A percentile compares a stretch with the other conserved stretches of the same genome.
Evolutionary conservation across 2,113 vertebrate species (phyloP).

Genomic region (cat (Felis catus)): F.catus_Fca126_mat1.0 CM031411.1:4974001-4974500

Average conservation of each 20-base stretch:
- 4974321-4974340: neutral
- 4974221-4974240: rapidly evolving
- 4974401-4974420: neutral
- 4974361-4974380: neutral
- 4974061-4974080: neutral
- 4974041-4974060: neutral
- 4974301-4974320: neutral
- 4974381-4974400: neutral
- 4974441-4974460: neutral
- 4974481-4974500: neutral
- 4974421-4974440: neutral
- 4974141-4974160: neutral
- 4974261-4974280: neutral
- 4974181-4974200: neutral
- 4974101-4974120: neutral
- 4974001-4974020: neutral
- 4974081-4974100: neutral
- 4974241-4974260: neutral
- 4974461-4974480: neutral
- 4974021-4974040: too few relatives aligned
- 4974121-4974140: neutral
- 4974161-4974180: neutral
- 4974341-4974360: neutral
- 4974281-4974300: neutral
- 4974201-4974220: neutral